Evolutionary conservation across 2,888 invertebrate genomes (phyloP).

Genomic region (Colletes collaris): DNA sequence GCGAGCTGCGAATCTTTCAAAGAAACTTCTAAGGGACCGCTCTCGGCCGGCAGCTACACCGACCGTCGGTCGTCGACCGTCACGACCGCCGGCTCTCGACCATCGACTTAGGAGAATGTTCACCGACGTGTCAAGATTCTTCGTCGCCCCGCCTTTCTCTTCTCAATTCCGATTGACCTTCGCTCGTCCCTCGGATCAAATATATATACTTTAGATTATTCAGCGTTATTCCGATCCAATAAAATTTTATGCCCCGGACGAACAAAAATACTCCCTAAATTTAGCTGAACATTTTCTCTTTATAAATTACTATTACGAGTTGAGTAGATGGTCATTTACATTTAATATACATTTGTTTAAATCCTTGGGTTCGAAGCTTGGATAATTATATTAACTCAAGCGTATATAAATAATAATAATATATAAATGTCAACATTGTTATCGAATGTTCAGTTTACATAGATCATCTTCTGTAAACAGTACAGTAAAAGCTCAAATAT

Average conservation of each 20-base stretch:
- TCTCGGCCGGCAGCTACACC: slow-evolving; percentile 61
- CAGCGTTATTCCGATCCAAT: neutral
- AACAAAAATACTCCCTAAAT: too few relatives aligned
- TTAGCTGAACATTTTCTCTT: too few relatives aligned
- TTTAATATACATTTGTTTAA: too few relatives aligned
- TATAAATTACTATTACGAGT: too few relatives aligned
- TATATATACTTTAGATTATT: slow-evolving; percentile 28
- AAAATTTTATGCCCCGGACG: neutral
- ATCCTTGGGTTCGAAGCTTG: too few relatives aligned
- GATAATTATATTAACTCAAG: too few relatives aligned
- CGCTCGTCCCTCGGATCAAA: slow-evolving; percentile 25
- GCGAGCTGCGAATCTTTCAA: slow-evolving; percentile 76
- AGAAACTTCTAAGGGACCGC: slow-evolving; percentile 76
- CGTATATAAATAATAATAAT: too few relatives aligned
- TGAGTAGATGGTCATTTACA: too few relatives aligned
- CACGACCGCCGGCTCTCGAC: slow-evolving; percentile 46
- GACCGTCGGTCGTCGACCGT: slow-evolving; percentile 54
- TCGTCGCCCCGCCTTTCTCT: slow-evolving; percentile 52
- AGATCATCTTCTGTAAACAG: neutral
- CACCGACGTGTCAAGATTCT: slow-evolving; percentile 54
- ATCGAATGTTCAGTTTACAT: too few relatives aligned
- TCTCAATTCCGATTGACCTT: slow-evolving; percentile 50
- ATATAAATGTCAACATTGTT: too few relatives aligned
- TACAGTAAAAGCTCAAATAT: neutral
- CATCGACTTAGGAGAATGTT: slow-evolving; percentile 54